Conservation (phyloP, 2,113 vertebrate species). For the Chunga burmeisteri region DNA sequence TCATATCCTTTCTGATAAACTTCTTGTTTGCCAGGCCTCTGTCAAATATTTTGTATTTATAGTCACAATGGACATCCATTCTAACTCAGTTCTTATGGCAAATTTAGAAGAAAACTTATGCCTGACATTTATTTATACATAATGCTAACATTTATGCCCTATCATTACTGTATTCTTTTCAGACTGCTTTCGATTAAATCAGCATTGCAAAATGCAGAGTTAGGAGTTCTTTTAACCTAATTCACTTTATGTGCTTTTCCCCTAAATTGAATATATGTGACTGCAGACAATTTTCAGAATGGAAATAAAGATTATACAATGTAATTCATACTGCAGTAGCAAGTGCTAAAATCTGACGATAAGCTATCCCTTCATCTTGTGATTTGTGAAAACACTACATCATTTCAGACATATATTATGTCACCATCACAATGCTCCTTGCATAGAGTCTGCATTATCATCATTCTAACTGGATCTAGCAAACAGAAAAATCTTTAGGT, state of each 20-base stretch:
- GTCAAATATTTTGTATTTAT: slow-evolving; percentile 40
- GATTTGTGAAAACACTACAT: slow-evolving; percentile 37
- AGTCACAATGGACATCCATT: slow-evolving; percentile 29
- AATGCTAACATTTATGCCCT: neutral
- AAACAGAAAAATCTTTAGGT: neutral
- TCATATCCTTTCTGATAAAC: slow-evolving; percentile 60
- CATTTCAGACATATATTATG: neutral
- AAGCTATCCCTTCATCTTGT: neutral
- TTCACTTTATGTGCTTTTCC: neutral
- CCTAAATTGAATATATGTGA: slow-evolving; percentile 30
- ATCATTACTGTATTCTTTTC: neutral
- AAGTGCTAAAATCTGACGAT: slow-evolving; percentile 17
- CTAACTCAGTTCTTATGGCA: slow-evolving; percentile 25
- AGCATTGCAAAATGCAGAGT: neutral
- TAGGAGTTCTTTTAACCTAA: slow-evolving; percentile 26
- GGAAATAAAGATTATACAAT: neutral
- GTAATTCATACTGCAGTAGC: neutral
- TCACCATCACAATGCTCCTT: neutral
- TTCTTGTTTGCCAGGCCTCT: slow-evolving; percentile 53
- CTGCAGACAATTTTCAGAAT: slow-evolving; percentile 4
- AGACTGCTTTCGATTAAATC: slow-evolving; percentile 15
- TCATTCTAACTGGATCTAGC: neutral
- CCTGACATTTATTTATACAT: slow-evolving; percentile 20
- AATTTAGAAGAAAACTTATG: slow-evolving; percentile 20
- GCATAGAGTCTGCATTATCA: neutral